Conservation (phyloP, 2,113 vertebrate genomes). For the Pachycephala philippinensis region DNA sequence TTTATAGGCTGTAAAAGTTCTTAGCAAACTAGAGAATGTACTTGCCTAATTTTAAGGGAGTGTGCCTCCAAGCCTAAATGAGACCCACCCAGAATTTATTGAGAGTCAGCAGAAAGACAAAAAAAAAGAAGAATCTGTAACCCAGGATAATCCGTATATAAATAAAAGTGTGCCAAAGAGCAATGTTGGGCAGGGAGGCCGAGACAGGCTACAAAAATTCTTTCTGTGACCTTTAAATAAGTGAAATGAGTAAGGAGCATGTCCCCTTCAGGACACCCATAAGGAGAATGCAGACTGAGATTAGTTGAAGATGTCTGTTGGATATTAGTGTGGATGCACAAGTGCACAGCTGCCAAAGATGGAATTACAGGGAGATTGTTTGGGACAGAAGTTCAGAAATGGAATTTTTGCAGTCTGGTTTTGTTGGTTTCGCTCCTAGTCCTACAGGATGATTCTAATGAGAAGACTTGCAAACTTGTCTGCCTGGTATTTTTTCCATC, state of each 20-base stretch:
- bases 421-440: neutral
- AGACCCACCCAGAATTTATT: neutral
- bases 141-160: neutral
- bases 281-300: conserved; percentile 38
- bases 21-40: neutral
- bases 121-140: neutral
- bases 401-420: neutral
- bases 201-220: neutral
- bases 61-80: neutral
- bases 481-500: neutral
- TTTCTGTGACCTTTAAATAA: conserved; percentile 36
- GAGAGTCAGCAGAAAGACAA: neutral
- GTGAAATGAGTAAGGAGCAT: neutral
- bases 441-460: neutral
- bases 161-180: neutral
- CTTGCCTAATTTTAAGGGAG: neutral
- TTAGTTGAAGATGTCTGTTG: conserved; percentile 18
- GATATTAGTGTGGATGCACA: neutral
- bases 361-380: neutral
- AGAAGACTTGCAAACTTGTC: neutral
- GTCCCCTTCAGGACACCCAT: neutral
- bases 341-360: conserved; percentile 25
- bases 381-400: neutral
- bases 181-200: neutral
- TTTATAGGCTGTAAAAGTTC: neutral